Base-by-base conservation (phyloP, 1,140 invertebrate genomes). In the Colletes gigas region DNA sequence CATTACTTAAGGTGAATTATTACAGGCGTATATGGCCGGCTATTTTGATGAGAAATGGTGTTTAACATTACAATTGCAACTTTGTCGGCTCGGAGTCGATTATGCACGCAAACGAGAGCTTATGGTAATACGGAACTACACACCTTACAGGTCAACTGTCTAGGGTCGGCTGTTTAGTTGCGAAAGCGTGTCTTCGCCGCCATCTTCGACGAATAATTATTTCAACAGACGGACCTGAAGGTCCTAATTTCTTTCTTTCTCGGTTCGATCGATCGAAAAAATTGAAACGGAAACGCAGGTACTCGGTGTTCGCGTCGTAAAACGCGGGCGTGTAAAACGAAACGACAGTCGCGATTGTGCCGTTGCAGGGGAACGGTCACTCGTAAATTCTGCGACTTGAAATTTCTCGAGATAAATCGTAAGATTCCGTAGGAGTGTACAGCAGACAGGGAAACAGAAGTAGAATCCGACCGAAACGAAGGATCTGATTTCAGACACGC, bases 231-330 rank as follows among this genome's bases (percentile, higher is more conserved):
- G 30, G 2, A 30, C 30, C 30, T 30, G 30, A 2, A 30, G 30
- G 30, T 30, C 30, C 30, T 30, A 30, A 30, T 44, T 72, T 19
- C 41, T 72, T 72, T 72, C 70, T 72, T 60, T 47, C 4, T 4
- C 39, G 41, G 8, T 14, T 57, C 70, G 55, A 72, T 72, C 70
- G 70, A 72, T 59, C 39, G 55, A 72, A 59, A 72, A 72, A 60
- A 71, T 71, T 72, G 41, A 14, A 41, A 21, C 70, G 44, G 59
- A 72, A 72, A 47, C n/a, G 1, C 30, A 14, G 30, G 52, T n/a
- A 21, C 44, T 44, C 44, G 44, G 3, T 44, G 8, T 19, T 17
- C 39, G 54, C 17, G n/a, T 47, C n/a, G 14, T 47, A 59, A 72
- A 72, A 72, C 70, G n/a, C 55, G 30, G 30, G 55, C n/a, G 54